Percentiles rank a stretch among this genome's conserved stretches.
Evolutionary conservation across 2,888 invertebrate species (phyloP).

Genomic region (Synanthedon vespiformis): DNA sequence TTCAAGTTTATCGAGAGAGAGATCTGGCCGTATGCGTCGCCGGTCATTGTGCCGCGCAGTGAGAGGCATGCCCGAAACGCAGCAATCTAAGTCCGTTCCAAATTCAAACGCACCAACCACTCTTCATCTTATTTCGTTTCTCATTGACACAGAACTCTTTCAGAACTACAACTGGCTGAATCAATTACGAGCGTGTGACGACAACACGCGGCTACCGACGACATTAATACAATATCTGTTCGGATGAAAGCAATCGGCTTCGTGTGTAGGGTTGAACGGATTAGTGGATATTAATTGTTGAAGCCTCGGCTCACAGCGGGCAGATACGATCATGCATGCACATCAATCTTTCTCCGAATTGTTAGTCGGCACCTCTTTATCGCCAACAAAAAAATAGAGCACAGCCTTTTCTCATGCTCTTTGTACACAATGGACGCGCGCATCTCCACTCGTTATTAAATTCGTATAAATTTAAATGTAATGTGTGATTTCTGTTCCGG

Average conservation of each 20-base stretch:
- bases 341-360: slow-evolving; percentile 59
- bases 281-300: slow-evolving; percentile 63
- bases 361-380: slow-evolving; percentile 67
- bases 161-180: slow-evolving; percentile 62
- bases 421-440: slow-evolving; percentile 46
- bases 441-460: slow-evolving; percentile 66
- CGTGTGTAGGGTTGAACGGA: slow-evolving; percentile 45
- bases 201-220: slow-evolving; percentile 49
- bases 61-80: slow-evolving; percentile 24
- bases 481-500: slow-evolving; percentile 67
- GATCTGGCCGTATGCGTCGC: slow-evolving; percentile 56
- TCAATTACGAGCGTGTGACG: slow-evolving; percentile 59
- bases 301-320: slow-evolving; percentile 48
- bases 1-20: slow-evolving; percentile 44
- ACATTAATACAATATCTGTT: slow-evolving; percentile 6
- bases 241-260: slow-evolving; percentile 26
- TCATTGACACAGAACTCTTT: slow-evolving; percentile 43
- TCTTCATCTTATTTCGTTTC: slow-evolving; percentile 54
- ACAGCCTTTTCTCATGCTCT: slow-evolving; percentile 55
- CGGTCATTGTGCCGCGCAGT: slow-evolving; percentile 54
- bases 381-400: slow-evolving; percentile 49
- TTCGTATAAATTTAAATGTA: slow-evolving; percentile 70
- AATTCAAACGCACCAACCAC: slow-evolving; percentile 26
- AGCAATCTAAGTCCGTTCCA: slow-evolving; percentile 5
- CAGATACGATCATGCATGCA: slow-evolving; percentile 47